Conservation (phyloP, 1,140 invertebrate species). For the Brachionus plicatilis region DNA sequence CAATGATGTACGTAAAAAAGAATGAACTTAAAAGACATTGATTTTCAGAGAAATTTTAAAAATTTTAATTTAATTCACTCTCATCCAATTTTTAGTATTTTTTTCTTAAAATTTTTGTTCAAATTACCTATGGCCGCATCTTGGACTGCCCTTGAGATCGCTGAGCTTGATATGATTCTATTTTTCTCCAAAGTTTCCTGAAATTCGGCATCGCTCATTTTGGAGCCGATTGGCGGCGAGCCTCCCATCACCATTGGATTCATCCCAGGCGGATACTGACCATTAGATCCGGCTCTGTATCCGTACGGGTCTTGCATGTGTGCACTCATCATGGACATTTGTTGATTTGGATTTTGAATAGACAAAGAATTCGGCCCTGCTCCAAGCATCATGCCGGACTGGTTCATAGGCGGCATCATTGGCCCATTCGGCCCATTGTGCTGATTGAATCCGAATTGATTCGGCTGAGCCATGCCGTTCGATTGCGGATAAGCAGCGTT, state of each 20-base stretch:
- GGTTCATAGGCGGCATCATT: background rate
- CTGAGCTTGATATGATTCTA: conserved; percentile 89
- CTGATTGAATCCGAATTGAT: background rate
- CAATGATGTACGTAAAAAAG: no score
- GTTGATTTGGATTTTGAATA: conserved; percentile 32
- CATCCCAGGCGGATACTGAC: background rate
- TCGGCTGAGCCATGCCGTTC: background rate
- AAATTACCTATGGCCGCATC: conserved; percentile 76
- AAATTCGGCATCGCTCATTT: conserved; percentile 84
- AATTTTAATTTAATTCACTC: no score
- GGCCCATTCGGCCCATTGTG: background rate
- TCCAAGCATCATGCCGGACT: background rate
- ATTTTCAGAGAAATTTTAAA: no score
- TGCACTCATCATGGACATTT: background rate
- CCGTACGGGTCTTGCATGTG: background rate
- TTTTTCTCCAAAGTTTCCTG: conserved; percentile 97
- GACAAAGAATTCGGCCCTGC: background rate
- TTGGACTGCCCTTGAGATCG: conserved; percentile 89
- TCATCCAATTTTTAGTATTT: no score
- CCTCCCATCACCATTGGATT: background rate
- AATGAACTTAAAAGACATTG: no score
- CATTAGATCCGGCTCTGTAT: background rate
- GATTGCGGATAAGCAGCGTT: background rate
- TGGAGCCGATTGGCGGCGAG: conserved; percentile 35
- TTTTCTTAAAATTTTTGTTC: no score